Evolutionary conservation across 2,797 vertebrate species (phyloP).

Genomic region (Ctenopoma multispine): DNA sequence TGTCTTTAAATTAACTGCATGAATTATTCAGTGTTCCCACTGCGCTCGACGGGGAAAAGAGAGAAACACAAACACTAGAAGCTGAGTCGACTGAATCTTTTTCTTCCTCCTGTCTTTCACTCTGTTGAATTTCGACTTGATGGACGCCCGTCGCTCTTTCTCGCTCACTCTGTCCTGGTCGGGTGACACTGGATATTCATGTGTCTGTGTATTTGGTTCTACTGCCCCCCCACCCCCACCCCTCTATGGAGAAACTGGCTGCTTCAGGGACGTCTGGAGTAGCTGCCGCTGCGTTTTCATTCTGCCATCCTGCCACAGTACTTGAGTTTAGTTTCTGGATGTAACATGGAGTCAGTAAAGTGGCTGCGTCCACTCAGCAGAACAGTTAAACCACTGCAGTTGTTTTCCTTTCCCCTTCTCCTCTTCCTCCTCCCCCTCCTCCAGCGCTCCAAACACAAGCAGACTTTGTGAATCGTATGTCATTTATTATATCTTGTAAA

Average conservation of each 20-base stretch:
- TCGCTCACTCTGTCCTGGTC: too few relatives aligned
- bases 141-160: too few relatives aligned
- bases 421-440: too few relatives aligned
- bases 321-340: not conserved
- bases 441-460: conserved; percentile 49
- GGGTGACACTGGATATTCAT: conserved; percentile 21
- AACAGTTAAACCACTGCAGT: conserved; percentile 42
- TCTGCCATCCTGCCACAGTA: conserved; percentile 30
- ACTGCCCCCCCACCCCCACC: not conserved
- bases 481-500: conserved; percentile 79
- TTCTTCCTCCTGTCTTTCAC: too few relatives aligned
- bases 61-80: too few relatives aligned
- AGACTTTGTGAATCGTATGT: conserved; percentile 58
- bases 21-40: conserved; percentile 1
- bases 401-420: not conserved
- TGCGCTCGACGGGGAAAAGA: too few relatives aligned
- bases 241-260: not conserved
- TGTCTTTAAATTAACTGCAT: not conserved
- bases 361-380: not conserved
- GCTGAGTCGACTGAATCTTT: too few relatives aligned
- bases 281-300: not conserved
- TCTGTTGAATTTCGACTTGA: too few relatives aligned
- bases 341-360: not conserved
- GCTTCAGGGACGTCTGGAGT: not conserved
- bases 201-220: not conserved